These are phyloP conservation scores for Drosophila lacteicornis DNA, from an alignment of 1,140 invertebrate genomes.

Conservation along the genomic window DNA sequence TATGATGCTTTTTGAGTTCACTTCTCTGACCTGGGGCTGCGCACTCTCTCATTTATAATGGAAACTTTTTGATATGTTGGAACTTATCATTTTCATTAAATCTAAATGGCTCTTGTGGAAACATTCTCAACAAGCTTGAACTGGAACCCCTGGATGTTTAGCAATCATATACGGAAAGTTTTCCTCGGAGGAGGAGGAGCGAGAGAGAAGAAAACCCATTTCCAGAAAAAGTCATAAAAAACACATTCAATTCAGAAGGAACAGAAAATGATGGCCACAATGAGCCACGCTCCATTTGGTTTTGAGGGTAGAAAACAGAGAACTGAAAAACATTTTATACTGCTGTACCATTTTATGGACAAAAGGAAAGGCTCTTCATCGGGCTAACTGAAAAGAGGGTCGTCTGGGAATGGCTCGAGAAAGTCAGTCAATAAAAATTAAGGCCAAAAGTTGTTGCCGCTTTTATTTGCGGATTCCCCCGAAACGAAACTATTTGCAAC, in stretches of 20 bases:
- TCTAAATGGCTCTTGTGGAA: conserved; percentile 28
- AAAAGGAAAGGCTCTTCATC: conserved; percentile 33
- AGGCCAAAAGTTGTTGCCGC: conserved; percentile 66
- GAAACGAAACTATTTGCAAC: conserved; percentile 61
- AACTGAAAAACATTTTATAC: conserved; percentile 56
- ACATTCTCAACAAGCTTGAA: conserved; percentile 12
- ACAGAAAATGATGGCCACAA: conserved; percentile 48
- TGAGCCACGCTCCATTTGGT: conserved; percentile 54
- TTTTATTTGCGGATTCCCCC: not conserved
- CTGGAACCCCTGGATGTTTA: not conserved
- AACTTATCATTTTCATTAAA: conserved; percentile 31
- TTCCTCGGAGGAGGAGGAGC: not conserved
- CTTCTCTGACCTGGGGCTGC: not conserved
- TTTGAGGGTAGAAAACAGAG: conserved; percentile 44
- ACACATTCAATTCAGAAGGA: conserved; percentile 53
- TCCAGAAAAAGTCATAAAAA: conserved; percentile 44
- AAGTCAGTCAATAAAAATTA: conserved; percentile 79
- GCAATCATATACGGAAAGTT: conserved; percentile 49
- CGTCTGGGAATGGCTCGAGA: conserved; percentile 17
- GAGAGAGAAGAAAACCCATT: conserved; percentile 30
- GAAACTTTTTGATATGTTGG: conserved; percentile 13
- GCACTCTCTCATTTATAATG: not conserved
- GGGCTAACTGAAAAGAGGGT: conserved; percentile 2
- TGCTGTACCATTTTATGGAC: conserved; percentile 45
- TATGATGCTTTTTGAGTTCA: not conserved